Conservation (phyloP, 2,113 vertebrate genomes). For the Junco hyemalis region DNA sequence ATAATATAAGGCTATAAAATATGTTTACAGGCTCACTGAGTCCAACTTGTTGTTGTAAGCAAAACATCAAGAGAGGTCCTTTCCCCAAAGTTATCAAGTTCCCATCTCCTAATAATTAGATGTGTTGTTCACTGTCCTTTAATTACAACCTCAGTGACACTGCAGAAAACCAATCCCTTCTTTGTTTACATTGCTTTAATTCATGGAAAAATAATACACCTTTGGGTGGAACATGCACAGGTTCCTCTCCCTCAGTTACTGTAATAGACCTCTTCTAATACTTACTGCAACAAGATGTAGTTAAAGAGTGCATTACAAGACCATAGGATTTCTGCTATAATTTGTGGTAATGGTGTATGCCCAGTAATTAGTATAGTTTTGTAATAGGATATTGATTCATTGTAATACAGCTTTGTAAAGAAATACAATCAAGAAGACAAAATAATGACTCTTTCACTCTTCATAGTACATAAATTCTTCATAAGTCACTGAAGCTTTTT, state of each 20-base stretch:
- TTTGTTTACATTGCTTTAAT: slow-evolving; percentile 37
- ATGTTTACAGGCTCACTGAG: not conserved
- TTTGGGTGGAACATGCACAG: not conserved
- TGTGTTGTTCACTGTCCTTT: not conserved
- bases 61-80: slow-evolving; percentile 38
- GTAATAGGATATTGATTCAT: not conserved
- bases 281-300: not conserved
- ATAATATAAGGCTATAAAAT: not conserved
- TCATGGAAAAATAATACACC: not conserved
- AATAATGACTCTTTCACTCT: not conserved
- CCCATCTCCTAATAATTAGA: slow-evolving; percentile 53
- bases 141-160: slow-evolving; percentile 24
- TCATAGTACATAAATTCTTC: not conserved
- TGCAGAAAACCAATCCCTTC: slow-evolving; percentile 3
- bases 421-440: not conserved
- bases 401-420: not conserved
- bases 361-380: not conserved
- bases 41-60: slow-evolving; percentile 17
- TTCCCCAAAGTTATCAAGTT: slow-evolving; percentile 51
- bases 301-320: not conserved
- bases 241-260: not conserved
- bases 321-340: not conserved
- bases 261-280: not conserved
- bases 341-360: not conserved
- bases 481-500: not conserved